phyloP scores from a whole-genome alignment of 2,113 vertebrate species.

The Sphyrna mokarran region DNA sequence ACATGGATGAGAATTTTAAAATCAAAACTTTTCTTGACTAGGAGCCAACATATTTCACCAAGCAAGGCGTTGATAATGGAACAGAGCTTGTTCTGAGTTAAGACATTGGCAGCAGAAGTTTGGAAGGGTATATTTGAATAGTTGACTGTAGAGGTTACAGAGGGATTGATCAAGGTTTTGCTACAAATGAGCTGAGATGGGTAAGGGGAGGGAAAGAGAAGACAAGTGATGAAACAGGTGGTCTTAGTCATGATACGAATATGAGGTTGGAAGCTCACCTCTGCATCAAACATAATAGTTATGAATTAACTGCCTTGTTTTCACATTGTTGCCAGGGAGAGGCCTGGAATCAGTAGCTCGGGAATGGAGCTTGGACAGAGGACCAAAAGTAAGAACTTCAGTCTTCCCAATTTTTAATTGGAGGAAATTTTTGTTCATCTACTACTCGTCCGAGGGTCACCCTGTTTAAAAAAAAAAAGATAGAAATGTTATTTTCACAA shows the following conservation, averaged over 20 bases:
- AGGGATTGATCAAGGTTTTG: not conserved
- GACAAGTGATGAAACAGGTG: not conserved
- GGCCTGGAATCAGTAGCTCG: not conserved
- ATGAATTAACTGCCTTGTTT: not conserved
- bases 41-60: not conserved
- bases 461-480: no score
- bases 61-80: not conserved
- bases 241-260: not conserved
- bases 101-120: not conserved
- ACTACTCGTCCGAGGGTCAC: not conserved
- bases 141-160: not conserved
- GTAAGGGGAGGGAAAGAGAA: no score
- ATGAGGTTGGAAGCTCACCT: not conserved
- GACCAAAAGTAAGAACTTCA: not conserved
- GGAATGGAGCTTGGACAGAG: not conserved
- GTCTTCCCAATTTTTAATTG: not conserved
- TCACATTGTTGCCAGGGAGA: not conserved
- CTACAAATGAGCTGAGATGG: not conserved
- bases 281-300: not conserved
- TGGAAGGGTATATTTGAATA: not conserved
- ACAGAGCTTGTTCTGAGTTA: no score
- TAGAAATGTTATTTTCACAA: not conserved
- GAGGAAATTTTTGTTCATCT: not conserved
- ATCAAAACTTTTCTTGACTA: not conserved
- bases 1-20: no score